Evolutionary conservation across 1,140 invertebrate species (phyloP).

Genomic region (Pseudomyrmex concolor): DNA sequence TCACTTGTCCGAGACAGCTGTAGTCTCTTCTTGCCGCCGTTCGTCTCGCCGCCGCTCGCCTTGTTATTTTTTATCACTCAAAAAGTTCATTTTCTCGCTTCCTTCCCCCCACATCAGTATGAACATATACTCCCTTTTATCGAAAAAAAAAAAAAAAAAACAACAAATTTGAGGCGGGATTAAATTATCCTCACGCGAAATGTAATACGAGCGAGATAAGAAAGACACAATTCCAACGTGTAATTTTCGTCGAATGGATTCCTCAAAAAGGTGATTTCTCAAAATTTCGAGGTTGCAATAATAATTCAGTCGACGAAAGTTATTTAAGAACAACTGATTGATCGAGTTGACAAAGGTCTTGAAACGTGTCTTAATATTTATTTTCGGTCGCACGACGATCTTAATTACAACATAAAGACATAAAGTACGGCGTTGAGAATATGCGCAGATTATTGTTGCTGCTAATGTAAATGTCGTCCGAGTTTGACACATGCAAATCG

Average conservation of each 20-base stretch:
- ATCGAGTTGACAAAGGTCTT: constrained; percentile 26
- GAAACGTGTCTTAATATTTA: not conserved
- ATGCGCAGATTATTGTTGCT: too few relatives aligned
- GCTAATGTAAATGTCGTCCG: too few relatives aligned
- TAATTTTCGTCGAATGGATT: constrained; percentile 20
- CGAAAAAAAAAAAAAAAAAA: too few relatives aligned
- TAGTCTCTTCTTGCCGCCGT: not conserved
- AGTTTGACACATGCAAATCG: too few relatives aligned
- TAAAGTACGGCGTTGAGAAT: not conserved
- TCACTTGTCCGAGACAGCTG: not conserved
- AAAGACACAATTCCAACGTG: not conserved
- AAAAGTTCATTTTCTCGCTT: constrained; percentile 6
- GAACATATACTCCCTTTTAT: not conserved
- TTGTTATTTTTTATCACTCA: constrained; percentile 43
- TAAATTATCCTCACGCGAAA: too few relatives aligned
- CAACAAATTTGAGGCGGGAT: too few relatives aligned
- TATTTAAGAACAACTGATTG: constrained; percentile 41
- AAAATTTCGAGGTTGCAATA: constrained; percentile 38
- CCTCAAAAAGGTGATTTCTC: not conserved
- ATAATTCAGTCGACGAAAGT: not conserved
- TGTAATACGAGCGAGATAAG: too few relatives aligned
- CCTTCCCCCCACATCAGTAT: not conserved
- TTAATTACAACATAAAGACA: not conserved
- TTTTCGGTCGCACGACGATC: not conserved
- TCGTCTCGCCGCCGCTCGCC: not conserved